phyloP scores from a whole-genome alignment of 30 jellyfish, hydroid and myxozoan species.

The Turritopsis dohrnii region DNA sequence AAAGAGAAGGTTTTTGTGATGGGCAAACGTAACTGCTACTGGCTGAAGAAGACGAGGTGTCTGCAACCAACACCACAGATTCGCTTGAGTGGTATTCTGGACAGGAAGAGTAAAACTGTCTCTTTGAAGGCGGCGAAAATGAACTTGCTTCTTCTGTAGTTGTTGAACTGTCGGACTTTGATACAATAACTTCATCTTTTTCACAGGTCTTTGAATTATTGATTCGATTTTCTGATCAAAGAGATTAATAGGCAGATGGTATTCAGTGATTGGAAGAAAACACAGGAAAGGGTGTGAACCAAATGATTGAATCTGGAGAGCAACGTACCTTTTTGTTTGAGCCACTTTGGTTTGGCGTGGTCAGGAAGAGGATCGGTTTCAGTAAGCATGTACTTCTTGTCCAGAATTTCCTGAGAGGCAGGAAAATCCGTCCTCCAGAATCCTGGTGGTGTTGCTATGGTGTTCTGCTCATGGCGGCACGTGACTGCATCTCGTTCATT shows the following conservation, averaged over 20 bases:
- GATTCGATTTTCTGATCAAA: not conserved
- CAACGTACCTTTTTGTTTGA: slow-evolving; percentile 15
- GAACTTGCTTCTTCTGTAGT: not conserved
- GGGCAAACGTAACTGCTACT: not conserved
- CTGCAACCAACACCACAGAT: not conserved
- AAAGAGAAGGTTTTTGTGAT: not conserved
- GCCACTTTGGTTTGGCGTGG: slow-evolving; percentile 58
- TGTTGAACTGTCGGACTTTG: slow-evolving; percentile 3
- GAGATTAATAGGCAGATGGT: not conserved
- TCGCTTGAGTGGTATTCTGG: not conserved
- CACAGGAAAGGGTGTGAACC: too few species aligned
- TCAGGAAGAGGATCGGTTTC: slow-evolving; percentile 60
- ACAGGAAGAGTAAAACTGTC: not conserved
- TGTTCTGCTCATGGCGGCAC: slow-evolving; percentile 1
- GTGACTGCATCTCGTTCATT: not conserved
- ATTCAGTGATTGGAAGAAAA: not conserved
- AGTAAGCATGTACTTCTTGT: slow-evolving; percentile 44
- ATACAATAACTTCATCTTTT: not conserved
- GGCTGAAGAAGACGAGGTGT: not conserved
- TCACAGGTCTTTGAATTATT: not conserved
- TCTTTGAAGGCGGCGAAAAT: not conserved
- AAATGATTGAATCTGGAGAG: too few species aligned
- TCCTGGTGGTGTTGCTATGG: slow-evolving; percentile 56
- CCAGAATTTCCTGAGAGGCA: slow-evolving; percentile 36
- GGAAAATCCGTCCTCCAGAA: slow-evolving; percentile 72